These are phyloP conservation scores for Drosophila pandora DNA, from an alignment of 1,140 invertebrate species.

Conservation along the genomic window DNA sequence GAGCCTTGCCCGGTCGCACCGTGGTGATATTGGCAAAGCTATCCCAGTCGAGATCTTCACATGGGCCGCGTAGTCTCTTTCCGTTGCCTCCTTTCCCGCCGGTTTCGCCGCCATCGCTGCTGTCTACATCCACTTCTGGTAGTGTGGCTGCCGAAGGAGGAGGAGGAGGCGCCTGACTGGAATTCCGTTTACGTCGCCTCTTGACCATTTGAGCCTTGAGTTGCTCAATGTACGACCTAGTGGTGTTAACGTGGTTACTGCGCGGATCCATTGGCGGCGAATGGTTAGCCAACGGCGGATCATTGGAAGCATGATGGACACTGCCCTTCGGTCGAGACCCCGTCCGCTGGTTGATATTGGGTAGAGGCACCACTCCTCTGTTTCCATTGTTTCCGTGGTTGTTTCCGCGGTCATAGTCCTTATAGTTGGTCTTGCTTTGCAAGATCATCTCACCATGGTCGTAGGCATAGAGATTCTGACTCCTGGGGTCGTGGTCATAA, in stretches of 20 bases:
- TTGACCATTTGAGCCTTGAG: conserved; percentile 75
- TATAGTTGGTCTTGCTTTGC: conserved; percentile 56
- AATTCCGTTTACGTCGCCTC: conserved; percentile 61
- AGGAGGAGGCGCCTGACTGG: conserved; percentile 26
- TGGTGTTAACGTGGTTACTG: conserved; percentile 34
- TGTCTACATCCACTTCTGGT: conserved; percentile 58
- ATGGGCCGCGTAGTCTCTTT: conserved; percentile 84
- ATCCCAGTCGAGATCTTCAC: conserved; percentile 83
- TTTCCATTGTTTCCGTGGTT: conserved; percentile 14
- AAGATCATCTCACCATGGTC: conserved; percentile 50
- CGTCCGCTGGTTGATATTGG: conserved; percentile 61
- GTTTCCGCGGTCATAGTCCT: conserved; percentile 26
- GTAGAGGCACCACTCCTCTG: conserved; percentile 38
- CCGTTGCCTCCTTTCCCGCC: conserved; percentile 51
- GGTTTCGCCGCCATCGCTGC: conserved; percentile 58
- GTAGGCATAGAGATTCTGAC: conserved; percentile 48
- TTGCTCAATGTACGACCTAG: conserved; percentile 65
- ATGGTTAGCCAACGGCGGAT: conserved; percentile 21
- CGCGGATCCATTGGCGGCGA: conserved; percentile 10
- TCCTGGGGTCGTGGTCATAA: conserved; percentile 57
- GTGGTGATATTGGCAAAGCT: conserved; percentile 76
- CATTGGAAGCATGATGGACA: conserved; percentile 41
- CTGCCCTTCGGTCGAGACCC: conserved; percentile 39
- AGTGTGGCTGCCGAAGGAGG: conserved; percentile 27
- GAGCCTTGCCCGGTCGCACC: conserved; percentile 78